phyloP scores from a whole-genome alignment of 2,113 vertebrate species.

The Marmota flaviventris region DNA sequence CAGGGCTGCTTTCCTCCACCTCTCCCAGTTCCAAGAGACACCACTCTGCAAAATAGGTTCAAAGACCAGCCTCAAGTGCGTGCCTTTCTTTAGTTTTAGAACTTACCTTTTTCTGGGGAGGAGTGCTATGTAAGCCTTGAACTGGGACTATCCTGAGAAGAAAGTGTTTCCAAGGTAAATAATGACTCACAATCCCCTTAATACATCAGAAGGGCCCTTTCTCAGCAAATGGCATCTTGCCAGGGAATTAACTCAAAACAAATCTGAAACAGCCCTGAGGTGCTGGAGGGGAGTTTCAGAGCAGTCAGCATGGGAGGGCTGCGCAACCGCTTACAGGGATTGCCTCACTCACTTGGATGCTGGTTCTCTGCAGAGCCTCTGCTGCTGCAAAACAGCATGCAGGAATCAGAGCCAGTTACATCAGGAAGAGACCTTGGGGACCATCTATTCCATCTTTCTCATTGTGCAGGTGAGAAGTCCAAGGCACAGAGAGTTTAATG shows the following conservation, averaged over 20 bases:
- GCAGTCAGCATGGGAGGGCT: background rate
- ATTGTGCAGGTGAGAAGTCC: background rate
- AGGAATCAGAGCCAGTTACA: background rate
- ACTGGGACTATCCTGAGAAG: background rate
- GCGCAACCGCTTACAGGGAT: constrained; percentile 47
- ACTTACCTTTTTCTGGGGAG: background rate
- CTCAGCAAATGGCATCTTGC: constrained; percentile 58
- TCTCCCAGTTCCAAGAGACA: background rate
- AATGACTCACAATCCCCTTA: constrained; percentile 40
- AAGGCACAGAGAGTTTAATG: background rate
- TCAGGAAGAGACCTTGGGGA: constrained; percentile 20
- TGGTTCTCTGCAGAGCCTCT: background rate
- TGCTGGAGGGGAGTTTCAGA: constrained; percentile 33
- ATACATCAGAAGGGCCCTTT: constrained; percentile 28
- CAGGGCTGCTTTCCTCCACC: background rate
- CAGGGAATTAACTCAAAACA: constrained; percentile 63
- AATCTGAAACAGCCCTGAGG: constrained; percentile 6
- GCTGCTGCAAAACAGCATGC: background rate
- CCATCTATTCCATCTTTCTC: background rate
- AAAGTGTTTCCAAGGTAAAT: constrained; percentile 65
- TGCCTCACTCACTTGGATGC: constrained; percentile 44
- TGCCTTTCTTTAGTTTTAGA: constrained; percentile 23
- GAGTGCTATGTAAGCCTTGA: background rate
- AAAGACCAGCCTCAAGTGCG: background rate
- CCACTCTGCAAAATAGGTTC: background rate